These are phyloP conservation scores for Melanocharis versteri DNA, from an alignment of 2,113 vertebrate species.

Conservation along the genomic window DNA sequence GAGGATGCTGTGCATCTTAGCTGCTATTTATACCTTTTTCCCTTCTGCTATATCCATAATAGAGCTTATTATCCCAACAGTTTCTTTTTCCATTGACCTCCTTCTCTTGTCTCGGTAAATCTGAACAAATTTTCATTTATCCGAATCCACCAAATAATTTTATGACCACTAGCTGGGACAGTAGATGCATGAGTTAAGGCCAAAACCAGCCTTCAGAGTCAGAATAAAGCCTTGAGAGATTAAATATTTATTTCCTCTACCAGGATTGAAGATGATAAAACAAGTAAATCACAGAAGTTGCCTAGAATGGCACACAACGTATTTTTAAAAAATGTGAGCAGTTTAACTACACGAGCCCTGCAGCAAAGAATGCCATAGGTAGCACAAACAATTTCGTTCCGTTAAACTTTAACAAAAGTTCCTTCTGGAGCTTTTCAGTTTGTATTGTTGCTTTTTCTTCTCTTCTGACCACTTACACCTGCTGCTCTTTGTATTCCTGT, in stretches of 20 bases:
- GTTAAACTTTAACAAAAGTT: constrained; percentile 3
- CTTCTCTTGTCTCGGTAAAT: not conserved
- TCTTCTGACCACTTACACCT: not conserved
- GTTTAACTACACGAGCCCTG: not conserved
- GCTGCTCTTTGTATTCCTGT: not conserved
- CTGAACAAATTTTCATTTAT: not conserved
- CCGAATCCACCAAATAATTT: not conserved
- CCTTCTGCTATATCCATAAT: not conserved
- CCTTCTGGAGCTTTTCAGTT: not conserved
- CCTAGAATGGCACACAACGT: not conserved
- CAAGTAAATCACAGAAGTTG: not conserved
- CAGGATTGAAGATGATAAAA: not conserved
- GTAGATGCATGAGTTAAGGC: not conserved
- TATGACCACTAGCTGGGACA: not conserved
- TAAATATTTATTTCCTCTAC: not conserved
- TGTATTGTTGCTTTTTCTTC: not conserved
- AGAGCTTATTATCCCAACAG: not conserved
- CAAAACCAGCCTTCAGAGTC: not conserved
- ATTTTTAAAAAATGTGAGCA: not conserved
- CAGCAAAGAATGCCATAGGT: not conserved
- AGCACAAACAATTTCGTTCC: not conserved
- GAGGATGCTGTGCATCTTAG: not conserved
- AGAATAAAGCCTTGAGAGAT: not conserved
- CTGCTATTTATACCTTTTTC: not conserved
- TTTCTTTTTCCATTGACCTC: not conserved